Base-by-base conservation (phyloP, 2,888 invertebrate species). In the Ophioninae sp. region DNA sequence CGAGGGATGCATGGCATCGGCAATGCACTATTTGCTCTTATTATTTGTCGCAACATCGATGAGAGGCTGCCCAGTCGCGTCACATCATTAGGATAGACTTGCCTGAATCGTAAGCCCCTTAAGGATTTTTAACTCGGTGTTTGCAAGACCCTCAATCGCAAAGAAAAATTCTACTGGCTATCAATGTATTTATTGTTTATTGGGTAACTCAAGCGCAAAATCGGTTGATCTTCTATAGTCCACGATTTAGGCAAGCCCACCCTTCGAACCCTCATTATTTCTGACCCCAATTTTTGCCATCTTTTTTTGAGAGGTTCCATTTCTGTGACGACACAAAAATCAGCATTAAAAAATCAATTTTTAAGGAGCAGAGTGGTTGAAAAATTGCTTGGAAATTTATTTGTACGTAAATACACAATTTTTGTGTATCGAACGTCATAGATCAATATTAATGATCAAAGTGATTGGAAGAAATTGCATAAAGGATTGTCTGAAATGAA, bases 1-100 rank as follows among this genome's bases (percentile, higher is more conserved):
- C 51, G 51, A 77, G 71, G 72, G 64, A 76, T 71, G 83, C 83
- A 81, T 83, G 80, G 68, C 39, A 71, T 74, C 81, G 73, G 78
- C 71, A 56, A 44, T 73, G 81, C 80, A 77, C 80, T 68, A 37
- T 80, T 72, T 65, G 17, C n/a, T 58, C 64, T 78, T 23, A 51
- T 77, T 78, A 41, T 65, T 74, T 51, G 58, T 69, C 37, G 13
- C 76, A 73, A 58, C 17, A 69, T 81, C 77, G 37, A 37, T 80
- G 80, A 69, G 58, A 72, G 69, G 56, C 78, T 78, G 74, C 56
- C 44, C 59, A 23, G 58, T 65, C 56, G 76, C 58, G 69, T 72
- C 61, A 61, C 56, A 23, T 51, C 51, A 51, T 51, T 17, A 13
- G 74, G 78, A 56, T 82, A 75, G 44, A 73, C 61, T 51, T 39